Conservation (phyloP, 1,140 invertebrate species). For the Ceratina calcarata region DNA sequence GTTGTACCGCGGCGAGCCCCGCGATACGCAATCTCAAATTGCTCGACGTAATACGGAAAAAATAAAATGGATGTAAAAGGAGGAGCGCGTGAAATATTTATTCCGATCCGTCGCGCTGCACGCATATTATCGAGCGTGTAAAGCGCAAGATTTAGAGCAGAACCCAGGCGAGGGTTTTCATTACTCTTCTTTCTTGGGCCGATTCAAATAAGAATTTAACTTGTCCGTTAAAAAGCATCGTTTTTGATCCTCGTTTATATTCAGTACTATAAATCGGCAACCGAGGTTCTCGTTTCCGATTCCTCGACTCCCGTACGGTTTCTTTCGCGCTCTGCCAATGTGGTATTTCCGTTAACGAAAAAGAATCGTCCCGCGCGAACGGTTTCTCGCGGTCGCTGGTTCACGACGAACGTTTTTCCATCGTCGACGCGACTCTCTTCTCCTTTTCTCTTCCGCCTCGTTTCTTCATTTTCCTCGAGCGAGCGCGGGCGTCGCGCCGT, state of each 20-base stretch:
- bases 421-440: conserved; percentile 27
- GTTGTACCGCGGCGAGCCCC: background rate
- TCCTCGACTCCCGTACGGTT: conserved; percentile 50
- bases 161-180: background rate
- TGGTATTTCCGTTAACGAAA: conserved; percentile 50
- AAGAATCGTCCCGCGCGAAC: conserved; percentile 47
- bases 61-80: background rate
- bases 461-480: background rate
- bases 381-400: conserved; percentile 50
- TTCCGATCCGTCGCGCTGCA: conserved; percentile 40
- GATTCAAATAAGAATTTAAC: no score
- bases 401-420: conserved; percentile 55
- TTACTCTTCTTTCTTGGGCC: background rate
- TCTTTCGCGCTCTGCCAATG: conserved; percentile 61
- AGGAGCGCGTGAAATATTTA: conserved; percentile 34
- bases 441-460: background rate
- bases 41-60: conserved; percentile 6
- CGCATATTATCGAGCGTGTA: background rate
- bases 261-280: no score
- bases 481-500: conserved; percentile 4
- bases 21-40: conserved; percentile 26
- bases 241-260: no score
- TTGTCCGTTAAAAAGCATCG: no score
- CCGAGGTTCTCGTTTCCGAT: conserved; percentile 29
- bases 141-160: background rate